phyloP scores from a whole-genome alignment of 2,113 vertebrate species.

The Halichoerus grypus region DNA sequence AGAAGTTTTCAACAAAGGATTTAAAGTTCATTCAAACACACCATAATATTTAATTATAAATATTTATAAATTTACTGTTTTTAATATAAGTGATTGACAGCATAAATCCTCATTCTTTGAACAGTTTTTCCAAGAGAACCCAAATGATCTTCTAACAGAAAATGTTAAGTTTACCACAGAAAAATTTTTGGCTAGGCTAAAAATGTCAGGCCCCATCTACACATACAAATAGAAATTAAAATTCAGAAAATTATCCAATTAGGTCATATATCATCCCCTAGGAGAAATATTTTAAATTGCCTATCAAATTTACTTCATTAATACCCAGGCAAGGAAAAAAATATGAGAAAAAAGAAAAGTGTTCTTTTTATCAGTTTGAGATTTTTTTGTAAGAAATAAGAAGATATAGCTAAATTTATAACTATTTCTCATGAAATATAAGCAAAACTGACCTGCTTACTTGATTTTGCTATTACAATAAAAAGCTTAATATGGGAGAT shows the following conservation, averaged over 20 bases:
- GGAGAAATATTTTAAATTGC: neutral
- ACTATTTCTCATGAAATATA: neutral
- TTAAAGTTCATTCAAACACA: slow-evolving; percentile 48
- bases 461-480: neutral
- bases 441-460: neutral
- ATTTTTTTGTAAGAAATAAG: neutral
- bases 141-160: slow-evolving; percentile 24
- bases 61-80: slow-evolving; percentile 67
- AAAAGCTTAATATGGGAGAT: neutral
- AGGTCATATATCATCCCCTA: neutral
- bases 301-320: neutral
- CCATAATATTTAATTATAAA: slow-evolving; percentile 56
- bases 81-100: slow-evolving; percentile 60
- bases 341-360: neutral
- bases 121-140: neutral
- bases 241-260: neutral
- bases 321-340: neutral
- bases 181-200: neutral
- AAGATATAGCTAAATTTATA: neutral
- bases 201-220: neutral
- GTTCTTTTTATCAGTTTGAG: neutral
- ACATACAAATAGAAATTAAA: neutral
- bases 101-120: slow-evolving; percentile 23
- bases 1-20: slow-evolving; percentile 67
- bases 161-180: neutral